Evolutionary conservation across 2,888 invertebrate genomes (phyloP).

Genomic region (Molorchus minor): DNA sequence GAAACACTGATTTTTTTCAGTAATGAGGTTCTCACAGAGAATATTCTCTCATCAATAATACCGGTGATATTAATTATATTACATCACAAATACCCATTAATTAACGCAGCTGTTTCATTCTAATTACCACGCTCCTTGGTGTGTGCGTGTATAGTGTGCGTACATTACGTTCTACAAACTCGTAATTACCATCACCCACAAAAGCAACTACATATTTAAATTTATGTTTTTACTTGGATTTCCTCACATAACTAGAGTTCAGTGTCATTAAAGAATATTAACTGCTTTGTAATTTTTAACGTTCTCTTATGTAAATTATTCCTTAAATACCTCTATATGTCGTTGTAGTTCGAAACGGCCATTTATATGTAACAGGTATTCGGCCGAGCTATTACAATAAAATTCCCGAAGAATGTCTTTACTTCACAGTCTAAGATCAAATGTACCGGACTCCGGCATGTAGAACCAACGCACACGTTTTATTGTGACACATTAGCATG

Average conservation of each 20-base stretch:
- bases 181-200: constrained; percentile 1
- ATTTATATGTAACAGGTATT: constrained; percentile 13
- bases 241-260: neutral
- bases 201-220: neutral
- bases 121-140: too few relatives aligned
- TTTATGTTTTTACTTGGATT: constrained; percentile 15
- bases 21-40: too few relatives aligned
- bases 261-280: constrained; percentile 8
- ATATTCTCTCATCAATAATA: too few relatives aligned
- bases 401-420: constrained; percentile 7
- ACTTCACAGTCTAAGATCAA: constrained; percentile 19
- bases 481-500: constrained; percentile 40
- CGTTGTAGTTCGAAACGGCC: neutral
- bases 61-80: too few relatives aligned
- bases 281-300: constrained; percentile 12
- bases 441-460: constrained; percentile 10
- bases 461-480: constrained; percentile 14
- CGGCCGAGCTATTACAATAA: constrained; percentile 23
- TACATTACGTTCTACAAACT: neutral
- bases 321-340: constrained; percentile 9
- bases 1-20: too few relatives aligned
- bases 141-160: too few relatives aligned
- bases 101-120: too few relatives aligned
- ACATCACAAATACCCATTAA: too few relatives aligned
- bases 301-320: constrained; percentile 6